Base-by-base conservation (phyloP, 2,797 vertebrate genomes). In the Ispidina picta region DNA sequence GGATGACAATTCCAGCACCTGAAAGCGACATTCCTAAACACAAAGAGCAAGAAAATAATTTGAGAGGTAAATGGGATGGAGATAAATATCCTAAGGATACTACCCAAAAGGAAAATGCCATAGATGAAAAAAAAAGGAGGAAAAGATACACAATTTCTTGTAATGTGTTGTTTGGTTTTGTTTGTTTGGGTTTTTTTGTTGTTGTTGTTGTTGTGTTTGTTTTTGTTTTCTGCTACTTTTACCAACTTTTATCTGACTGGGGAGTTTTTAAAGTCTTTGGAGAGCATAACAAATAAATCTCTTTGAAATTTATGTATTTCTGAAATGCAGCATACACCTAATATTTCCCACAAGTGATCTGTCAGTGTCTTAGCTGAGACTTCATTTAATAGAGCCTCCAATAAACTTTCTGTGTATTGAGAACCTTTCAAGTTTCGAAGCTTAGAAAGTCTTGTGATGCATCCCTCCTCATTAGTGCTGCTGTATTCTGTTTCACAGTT, bases 391-490 rank as follows among this genome's bases (percentile, higher is more conserved):
- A 64, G 31, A 81, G 12, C 70, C 80, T 77, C 73, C 85, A 41
- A 89, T 72, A 74, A 91, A 89, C 64, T 70, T 86, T 35, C 73
- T 74, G 70, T 20, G 4, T 60, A 20, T 58, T 15, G 3, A 46
- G 41, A 81, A 29, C 6, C 76, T 90, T 93, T 94, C 88, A 93
- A 86, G 77, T 87, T 79, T 21, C 3, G 2, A 51, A 89, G 48
- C 55, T 66, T 31, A 46, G 81, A 56, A 66, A 85, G n/a, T 22
- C 52, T 44, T 75, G 46, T 31, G 31, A 52, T 62, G 26, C 85
- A 59, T 77, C 77, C 70, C 59, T 92, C 48, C 74, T 94, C 64
- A 83, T 88, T 86, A 91, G 66, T 44, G 80, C 62, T 78, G 66
- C 55, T 65, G 3, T 46, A 39, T 78, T 74, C 73, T 6, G 8